These are phyloP conservation scores for Agrochola lota DNA, from an alignment of 2,888 invertebrate genomes.

Conservation along the genomic window DNA sequence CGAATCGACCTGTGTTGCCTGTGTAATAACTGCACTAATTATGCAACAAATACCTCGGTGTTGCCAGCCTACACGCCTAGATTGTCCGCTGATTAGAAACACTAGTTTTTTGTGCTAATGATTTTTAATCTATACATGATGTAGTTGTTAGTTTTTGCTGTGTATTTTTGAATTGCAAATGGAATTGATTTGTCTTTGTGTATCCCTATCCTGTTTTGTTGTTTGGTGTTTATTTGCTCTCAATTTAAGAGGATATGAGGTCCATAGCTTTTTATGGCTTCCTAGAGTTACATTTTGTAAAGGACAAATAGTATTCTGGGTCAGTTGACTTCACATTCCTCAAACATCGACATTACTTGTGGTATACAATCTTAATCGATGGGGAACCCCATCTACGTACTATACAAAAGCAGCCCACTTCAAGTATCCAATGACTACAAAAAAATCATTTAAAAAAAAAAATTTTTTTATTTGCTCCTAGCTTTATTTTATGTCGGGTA, in stretches of 20 bases:
- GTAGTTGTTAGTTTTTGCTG: slow-evolving; percentile 46
- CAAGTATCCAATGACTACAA: too few relatives aligned
- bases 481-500: too few relatives aligned
- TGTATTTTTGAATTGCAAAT: slow-evolving; percentile 59
- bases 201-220: slow-evolving; percentile 16
- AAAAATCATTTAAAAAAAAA: too few relatives aligned
- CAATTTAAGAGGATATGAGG: slow-evolving; percentile 1
- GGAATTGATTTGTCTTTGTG: slow-evolving; percentile 39
- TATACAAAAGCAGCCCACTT: too few relatives aligned
- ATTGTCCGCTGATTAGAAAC: slow-evolving; percentile 58
- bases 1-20: slow-evolving; percentile 51
- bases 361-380: background rate
- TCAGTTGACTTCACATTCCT: background rate
- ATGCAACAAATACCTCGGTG: slow-evolving; percentile 49
- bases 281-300: background rate
- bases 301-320: background rate
- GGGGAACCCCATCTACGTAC: too few relatives aligned
- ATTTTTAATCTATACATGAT: slow-evolving; percentile 62
- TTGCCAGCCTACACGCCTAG: slow-evolving; percentile 62
- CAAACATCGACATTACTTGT: background rate
- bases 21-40: slow-evolving; percentile 54
- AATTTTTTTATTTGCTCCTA: too few relatives aligned
- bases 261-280: background rate
- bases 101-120: slow-evolving; percentile 55
- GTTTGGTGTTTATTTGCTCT: background rate